Base-by-base conservation (phyloP, 2,113 vertebrate species). In the Oryzias curvinotus region DNA sequence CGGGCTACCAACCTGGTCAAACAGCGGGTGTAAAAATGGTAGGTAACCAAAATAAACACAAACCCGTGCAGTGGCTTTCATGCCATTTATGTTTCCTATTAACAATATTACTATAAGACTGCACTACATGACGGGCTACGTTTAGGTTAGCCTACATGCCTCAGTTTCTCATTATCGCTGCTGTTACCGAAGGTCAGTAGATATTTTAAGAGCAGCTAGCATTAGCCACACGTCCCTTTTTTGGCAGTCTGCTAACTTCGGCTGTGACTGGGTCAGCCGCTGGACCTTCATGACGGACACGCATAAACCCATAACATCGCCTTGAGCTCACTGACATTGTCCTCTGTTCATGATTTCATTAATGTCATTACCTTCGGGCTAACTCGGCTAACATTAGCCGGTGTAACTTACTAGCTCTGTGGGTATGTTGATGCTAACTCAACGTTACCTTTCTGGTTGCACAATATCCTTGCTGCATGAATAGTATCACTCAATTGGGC, bases 1-100 rank as follows among this genome's bases (percentile, higher is more conserved):
- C 78, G 86, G 87, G 80, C 82, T 91, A 78, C 84, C 85, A 85
- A 90, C 90, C 86, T 92, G 91, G 91, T 90, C 82, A 90, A 89
- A 87, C 89, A 90, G 91, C 91, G 90, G 88, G 87, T 90, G 91
- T 92, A 85, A 92, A 93, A 90, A 93, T 93, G 91, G 92, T 93
- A 93, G 91, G 91, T 92, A 85, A 91, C 81, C 87, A 85, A 85
- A 89, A 91, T 89, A 91, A 89, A 88, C 87, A 88, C 68, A 71
- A 89, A 84, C 77, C 54, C 69, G 47, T 73, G 47, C 70, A 17
- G 7, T 48, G 62, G 25, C 36, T 57, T 72, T 65, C 45, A 44
- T 64, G 54, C 60, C 73, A 58, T 1, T 19, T 12, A 18, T 23
- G 42, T 26, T 51, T 48, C 44, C 53, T 17, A 46, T 43, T 16